Evolutionary conservation across 2,113 vertebrate species (phyloP), one percentile per base, ranked within the genome.

Genomic region (Eurystomus gularis): DNA sequence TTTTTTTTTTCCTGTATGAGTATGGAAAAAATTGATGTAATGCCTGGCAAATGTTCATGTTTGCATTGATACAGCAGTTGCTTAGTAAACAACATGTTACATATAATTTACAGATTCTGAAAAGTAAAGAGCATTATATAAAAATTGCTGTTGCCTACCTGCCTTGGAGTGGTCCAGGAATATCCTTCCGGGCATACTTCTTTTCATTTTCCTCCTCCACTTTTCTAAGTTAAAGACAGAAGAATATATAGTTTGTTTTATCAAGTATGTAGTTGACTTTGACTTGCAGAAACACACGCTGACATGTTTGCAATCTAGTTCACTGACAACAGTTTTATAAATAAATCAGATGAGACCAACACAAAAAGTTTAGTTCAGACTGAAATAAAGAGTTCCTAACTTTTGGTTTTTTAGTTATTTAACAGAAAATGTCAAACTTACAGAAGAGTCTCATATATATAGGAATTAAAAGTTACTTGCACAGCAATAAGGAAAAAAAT

Each of bases 111-210:
- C 24, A 55, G 18, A 35, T 42, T 61, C 51, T 46, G 17, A 65
- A 40, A 60, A 39, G 16, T 60, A 48, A 33, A 91, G 19, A 75
- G n/a, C 48, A 19, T 33, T 65, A 60, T 70, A 17, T 40, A 58
- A 75, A 77, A 78, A 24, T 20, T 39, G 69, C 3, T 94, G 69
- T 49, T 64, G 94, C 98, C 95, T 98, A 99, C 99, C 99, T 99
- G 98, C 98, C 99, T 96, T 99, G 99, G 71, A 99, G 98, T 8
- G 99, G 99, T 73, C 99, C 99, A 44, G 99, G 99, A 95, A 99
- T 99, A 96, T 98, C 99, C 85, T 97, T 98, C 85, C 99, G 98
- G 55, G 92, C 72, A 58, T 98, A 96, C 60, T 93, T 98, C 71
- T 95, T 98, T 66, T 98, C 99, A 85, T 97, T 95, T 89, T 98